A percentile compares a stretch with the other conserved stretches of the same genome.
Evolutionary conservation across 2,888 invertebrate genomes (phyloP).

Genomic region (Galeruca laticollis): DNA sequence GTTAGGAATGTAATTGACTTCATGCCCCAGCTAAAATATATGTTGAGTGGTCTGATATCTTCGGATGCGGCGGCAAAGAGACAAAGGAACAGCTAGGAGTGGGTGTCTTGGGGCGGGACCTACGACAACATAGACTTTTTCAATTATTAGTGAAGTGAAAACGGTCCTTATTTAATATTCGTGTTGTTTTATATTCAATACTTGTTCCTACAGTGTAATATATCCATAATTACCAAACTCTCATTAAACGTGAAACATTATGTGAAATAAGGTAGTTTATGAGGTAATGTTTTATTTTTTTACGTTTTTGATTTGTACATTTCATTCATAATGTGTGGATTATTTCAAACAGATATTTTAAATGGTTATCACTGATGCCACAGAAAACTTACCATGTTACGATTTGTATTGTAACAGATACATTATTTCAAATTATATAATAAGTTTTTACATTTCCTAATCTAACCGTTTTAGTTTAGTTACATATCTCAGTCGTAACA

Average conservation of each 20-base stretch:
- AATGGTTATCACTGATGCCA: conserved; percentile 46
- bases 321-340: conserved; percentile 43
- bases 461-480: background rate
- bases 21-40: conserved; percentile 90
- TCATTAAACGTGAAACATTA: conserved; percentile 54
- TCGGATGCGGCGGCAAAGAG: conserved; percentile 67
- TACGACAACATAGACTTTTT: conserved; percentile 48
- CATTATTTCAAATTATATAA: conserved; percentile 18
- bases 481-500: background rate
- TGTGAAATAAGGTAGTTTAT: conserved; percentile 47
- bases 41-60: conserved; percentile 72
- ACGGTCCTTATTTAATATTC: conserved; percentile 42
- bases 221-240: conserved; percentile 40
- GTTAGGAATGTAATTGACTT: conserved; percentile 86
- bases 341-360: conserved; percentile 50
- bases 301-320: conserved; percentile 48
- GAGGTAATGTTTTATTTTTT: conserved; percentile 55
- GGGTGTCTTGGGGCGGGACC: conserved; percentile 65
- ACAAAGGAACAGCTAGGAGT: conserved; percentile 74
- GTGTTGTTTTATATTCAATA: conserved; percentile 53
- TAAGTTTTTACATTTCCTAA: background rate
- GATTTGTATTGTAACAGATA: conserved; percentile 20
- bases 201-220: conserved; percentile 59
- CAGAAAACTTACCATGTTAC: conserved; percentile 26
- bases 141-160: conserved; percentile 49